phyloP scores from a whole-genome alignment of 2,797 vertebrate species.

The Halcyon smyrnensis region DNA sequence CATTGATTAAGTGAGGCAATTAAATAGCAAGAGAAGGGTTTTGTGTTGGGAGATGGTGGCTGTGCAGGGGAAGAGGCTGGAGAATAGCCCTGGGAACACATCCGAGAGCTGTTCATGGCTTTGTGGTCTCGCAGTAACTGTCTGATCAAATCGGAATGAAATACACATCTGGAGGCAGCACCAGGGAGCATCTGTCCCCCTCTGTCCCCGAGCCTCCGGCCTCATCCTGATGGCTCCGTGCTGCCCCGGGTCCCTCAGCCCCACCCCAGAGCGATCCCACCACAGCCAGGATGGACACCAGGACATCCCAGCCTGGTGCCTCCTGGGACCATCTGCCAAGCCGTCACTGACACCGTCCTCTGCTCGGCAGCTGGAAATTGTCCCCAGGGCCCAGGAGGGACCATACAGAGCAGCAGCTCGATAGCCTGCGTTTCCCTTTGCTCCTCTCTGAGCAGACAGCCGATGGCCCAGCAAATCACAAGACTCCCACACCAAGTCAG shows the following conservation, averaged over 20 bases:
- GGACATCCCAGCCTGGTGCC: background rate
- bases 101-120: background rate
- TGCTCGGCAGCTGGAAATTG: background rate
- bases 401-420: background rate
- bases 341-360: background rate
- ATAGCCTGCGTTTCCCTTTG: background rate
- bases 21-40: background rate
- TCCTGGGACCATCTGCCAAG: background rate
- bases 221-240: background rate
- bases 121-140: background rate
- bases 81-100: background rate
- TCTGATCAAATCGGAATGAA: background rate
- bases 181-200: background rate
- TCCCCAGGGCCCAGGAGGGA: background rate
- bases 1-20: background rate
- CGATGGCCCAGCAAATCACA: rapidly evolving
- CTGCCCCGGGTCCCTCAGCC: background rate
- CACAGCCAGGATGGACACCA: rapidly evolving
- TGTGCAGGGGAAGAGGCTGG: background rate
- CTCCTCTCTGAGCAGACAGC: background rate
- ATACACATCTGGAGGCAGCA: constrained; percentile 36
- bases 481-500: background rate
- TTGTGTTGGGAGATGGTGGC: background rate
- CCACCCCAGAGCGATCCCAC: background rate
- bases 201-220: background rate